phyloP scores from a whole-genome alignment of 1,140 invertebrate genomes.

The Araneus ventricosus region DNA sequence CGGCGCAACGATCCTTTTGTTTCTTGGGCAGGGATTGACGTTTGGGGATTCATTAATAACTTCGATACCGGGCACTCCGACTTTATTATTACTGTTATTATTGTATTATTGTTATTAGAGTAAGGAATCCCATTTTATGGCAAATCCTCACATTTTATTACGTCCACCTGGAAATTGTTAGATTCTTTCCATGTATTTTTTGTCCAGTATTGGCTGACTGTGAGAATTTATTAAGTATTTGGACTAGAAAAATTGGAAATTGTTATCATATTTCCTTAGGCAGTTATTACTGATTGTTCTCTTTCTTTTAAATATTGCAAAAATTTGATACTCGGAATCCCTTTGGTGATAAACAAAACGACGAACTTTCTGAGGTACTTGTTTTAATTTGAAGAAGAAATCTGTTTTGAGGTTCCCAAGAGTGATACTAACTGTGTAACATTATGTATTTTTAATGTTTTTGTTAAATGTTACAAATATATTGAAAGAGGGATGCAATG shows the following conservation, averaged over 20 bases:
- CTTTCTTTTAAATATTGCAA: background rate
- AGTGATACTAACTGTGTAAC: background rate
- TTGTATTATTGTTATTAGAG: slow-evolving; percentile 56
- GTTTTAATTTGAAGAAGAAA: slow-evolving; percentile 7
- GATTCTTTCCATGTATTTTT: background rate
- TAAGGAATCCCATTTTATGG: slow-evolving; percentile 39
- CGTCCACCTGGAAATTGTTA: slow-evolving; percentile 42
- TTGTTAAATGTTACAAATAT: background rate
- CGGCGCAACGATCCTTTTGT: slow-evolving; percentile 50
- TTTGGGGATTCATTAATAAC: slow-evolving; percentile 66
- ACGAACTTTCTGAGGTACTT: background rate
- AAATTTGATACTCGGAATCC: background rate
- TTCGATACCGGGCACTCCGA: slow-evolving; percentile 41
- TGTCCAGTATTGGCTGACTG: background rate
- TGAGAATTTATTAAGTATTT: slow-evolving; percentile 26
- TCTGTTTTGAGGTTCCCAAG: background rate
- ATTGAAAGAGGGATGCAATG: background rate
- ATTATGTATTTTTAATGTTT: background rate
- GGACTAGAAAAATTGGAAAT: background rate
- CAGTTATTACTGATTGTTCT: background rate
- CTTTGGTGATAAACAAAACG: background rate
- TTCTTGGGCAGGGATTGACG: slow-evolving; percentile 62
- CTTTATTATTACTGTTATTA: slow-evolving; percentile 63
- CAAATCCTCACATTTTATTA: slow-evolving; percentile 42
- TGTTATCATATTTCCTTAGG: slow-evolving; percentile 17